Evolutionary conservation across 2,888 invertebrate genomes (phyloP), one percentile per base, ranked within the genome.

Genomic region (Agrilus cyanescens): DNA sequence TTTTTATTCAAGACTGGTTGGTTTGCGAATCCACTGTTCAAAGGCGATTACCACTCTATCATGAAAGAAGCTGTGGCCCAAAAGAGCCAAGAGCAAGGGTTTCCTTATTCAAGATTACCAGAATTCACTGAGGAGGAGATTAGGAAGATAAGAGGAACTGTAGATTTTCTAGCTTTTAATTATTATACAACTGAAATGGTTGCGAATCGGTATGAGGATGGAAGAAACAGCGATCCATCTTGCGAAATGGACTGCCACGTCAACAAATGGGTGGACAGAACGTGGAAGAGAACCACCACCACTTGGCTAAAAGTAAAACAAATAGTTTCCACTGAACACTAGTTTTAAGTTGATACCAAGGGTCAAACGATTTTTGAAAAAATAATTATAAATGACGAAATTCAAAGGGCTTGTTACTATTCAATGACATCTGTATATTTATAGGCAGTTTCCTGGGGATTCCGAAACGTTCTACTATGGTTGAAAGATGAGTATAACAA

Each of bases 121-220:
- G 55, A 57, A 40, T 79, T 82, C 55, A 76, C 74, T 1, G 12
- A 53, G 0, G 67, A 74, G 12, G 81, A 84, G 66, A 66, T 81
- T 4, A 57, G 65, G 7, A 63, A 67, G 39, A 73, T 85, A 15
- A 62, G 61, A 18, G 76, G 72, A 0, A 75, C 82, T 0, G 69
- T 71, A 0, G 85, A 88, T 57, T 85, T 82, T 62, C 68, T 86
- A 39, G 85, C 84, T 1, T 58, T 86, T 13, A 86, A 87, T 57
- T 75, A 80, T 45, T 88, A 88, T 82, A 2, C 71, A 75, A 0
- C 68, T 1, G 40, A 45, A 7, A 33, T 48, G 39, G 25, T 45
- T 4, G 41, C 20, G 7, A 40, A 46, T 15, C 33, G 25, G 10
- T 25, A 37, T 8, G 12, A 34, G 61, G 16, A 13, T 4, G 32